Evolutionary conservation across 64 coral and sea anemone genomes (phyloP).

Genomic region (Dendrophyllia cribrosa): DNA sequence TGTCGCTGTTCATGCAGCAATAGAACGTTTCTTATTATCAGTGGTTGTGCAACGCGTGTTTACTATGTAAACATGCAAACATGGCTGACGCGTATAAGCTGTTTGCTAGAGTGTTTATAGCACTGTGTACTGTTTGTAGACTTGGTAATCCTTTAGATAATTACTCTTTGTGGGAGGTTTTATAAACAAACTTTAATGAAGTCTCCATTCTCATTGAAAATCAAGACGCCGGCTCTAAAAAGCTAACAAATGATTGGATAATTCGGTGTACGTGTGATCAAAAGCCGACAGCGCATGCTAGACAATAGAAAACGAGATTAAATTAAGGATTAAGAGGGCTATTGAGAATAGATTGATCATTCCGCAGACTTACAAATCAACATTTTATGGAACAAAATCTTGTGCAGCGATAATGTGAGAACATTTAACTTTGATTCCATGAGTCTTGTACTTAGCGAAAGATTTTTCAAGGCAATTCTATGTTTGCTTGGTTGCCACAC

Average conservation of each 20-base stretch:
- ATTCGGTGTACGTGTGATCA: background rate
- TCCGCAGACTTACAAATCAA: too few relatives aligned
- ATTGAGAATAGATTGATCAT: background rate
- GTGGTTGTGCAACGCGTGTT: background rate
- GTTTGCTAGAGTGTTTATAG: background rate
- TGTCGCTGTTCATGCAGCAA: too few relatives aligned
- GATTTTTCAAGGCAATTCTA: too few relatives aligned
- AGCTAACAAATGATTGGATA: slow-evolving; percentile 11
- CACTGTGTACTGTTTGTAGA: background rate
- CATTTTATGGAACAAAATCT: background rate
- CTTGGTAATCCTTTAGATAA: background rate
- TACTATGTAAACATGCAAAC: background rate
- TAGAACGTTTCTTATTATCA: too few relatives aligned
- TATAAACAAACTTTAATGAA: background rate
- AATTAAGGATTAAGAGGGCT: background rate
- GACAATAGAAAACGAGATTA: background rate
- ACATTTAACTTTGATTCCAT: background rate
- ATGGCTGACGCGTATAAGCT: background rate
- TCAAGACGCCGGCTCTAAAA: background rate
- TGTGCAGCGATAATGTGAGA: background rate
- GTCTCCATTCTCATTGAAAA: background rate
- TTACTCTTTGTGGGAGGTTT: background rate
- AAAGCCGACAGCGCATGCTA: background rate
- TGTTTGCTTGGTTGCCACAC: too few relatives aligned
- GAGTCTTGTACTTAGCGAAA: too few relatives aligned